Evolutionary conservation across 2,888 invertebrate species (phyloP), one percentile per base, ranked within the genome.

Genomic region (Lochmaea capreae): DNA sequence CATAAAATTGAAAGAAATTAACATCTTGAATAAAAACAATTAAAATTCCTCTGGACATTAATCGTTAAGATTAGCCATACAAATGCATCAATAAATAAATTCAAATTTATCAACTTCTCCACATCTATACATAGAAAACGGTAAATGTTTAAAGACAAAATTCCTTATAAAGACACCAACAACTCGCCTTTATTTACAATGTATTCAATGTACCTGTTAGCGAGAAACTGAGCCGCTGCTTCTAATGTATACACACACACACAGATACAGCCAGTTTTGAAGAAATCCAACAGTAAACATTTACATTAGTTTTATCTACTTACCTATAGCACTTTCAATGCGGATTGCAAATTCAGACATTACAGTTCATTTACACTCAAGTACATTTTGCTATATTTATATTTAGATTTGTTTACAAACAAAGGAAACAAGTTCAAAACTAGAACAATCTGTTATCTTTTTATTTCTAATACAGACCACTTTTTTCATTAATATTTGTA

Each of bases 251-350:
- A 65, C 52, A 52, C 26, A 61, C n/a, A 22, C 22, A 59, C 59
- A 33, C 59, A 59, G 8, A 59, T 59, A 59, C 16, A 59, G 33
- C 14, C 26, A 33, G 33, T n/a, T n/a, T 59, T 2, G 26, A 12
- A 59, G 33, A 59, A 33, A 59, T 59, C 26, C 33, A 59, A 26
- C 12, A 14, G 65, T 65, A 65, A 65, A 65, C 39, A 65, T 65
- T 65, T 65, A 65, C 65, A 54, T 52, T 65, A 14, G 65, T 65
- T 52, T 33, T 52, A 65, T 65, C 54, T 65, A 65, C 65, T 54
- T 52, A 39, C 33, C 52, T 52, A 22, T 52, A 26, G 49, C 49
- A 22, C 57, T 57, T 11, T 43, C 42, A 63, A 65, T 22, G 46
- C 11, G 43, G 26, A 65, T 65, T 65, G 52, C 22, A 12, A 49